A percentile compares a stretch with the other conserved stretches of the same genome.
These are phyloP conservation scores for Andrena trimmerana DNA, from an alignment of 2,888 invertebrate species.

Conservation along the genomic window DNA sequence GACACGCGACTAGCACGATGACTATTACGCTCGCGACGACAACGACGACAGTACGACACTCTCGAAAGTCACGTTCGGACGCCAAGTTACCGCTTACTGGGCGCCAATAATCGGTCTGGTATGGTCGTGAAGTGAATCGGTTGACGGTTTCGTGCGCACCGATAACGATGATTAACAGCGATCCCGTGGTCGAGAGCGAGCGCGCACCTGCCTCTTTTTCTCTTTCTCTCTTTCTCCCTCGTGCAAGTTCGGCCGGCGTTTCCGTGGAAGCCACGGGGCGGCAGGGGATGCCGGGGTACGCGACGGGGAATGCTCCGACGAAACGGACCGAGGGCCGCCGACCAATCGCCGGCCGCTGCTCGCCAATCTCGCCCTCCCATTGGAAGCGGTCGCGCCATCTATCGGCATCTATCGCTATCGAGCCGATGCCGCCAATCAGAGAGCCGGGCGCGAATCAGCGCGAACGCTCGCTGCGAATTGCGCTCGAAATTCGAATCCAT, in stretches of 20 bases:
- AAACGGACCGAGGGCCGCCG: background rate
- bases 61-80: background rate
- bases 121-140: conserved; percentile 38
- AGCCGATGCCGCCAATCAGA: conserved; percentile 40
- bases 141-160: conserved; percentile 53
- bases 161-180: conserved; percentile 66
- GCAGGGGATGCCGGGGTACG: background rate
- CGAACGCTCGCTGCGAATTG: conserved; percentile 3
- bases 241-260: background rate
- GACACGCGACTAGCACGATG: conserved; percentile 4
- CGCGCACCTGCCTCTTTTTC: conserved; percentile 25
- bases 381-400: conserved; percentile 37
- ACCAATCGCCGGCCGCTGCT: background rate
- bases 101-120: conserved; percentile 23
- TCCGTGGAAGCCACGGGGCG: background rate
- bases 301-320: background rate
- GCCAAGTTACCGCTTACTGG: conserved; percentile 22
- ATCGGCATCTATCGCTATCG: background rate
- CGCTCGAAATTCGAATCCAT: conserved; percentile 19
- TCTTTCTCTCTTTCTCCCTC: conserved; percentile 42
- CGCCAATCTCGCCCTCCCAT: conserved; percentile 30
- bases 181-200: conserved; percentile 45
- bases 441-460: conserved; percentile 34
- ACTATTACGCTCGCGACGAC: conserved; percentile 1
- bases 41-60: conserved; percentile 4